Base-by-base conservation (phyloP, 2,113 vertebrate genomes). In the Alexandromys fortis region DNA sequence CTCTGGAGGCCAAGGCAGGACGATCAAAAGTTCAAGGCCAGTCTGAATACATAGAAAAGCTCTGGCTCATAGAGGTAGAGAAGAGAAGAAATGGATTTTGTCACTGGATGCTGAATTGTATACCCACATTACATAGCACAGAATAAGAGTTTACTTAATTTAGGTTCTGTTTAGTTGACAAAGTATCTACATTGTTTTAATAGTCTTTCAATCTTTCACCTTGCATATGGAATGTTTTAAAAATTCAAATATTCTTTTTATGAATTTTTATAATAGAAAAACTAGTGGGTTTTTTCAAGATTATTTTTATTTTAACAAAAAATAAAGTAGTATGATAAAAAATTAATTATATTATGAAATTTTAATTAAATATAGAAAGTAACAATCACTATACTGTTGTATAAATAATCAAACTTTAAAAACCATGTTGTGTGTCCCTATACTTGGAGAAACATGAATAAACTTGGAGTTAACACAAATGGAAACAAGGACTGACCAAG, bases 201-300 rank as follows among this genome's bases (percentile, higher is more conserved):
- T 79, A 42, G n/a, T 96, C 47, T 82, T 94, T 42, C 30, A 83
- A 38, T 86, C 81, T 92, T 92, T 92, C 28, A 42, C 73, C 81
- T 96, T 89, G 78, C 90, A 81, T 95, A 83, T 63, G 47, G 93
- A 93, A 63, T 21, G 55, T 92, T 86, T 92, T 90, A n/a, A 92
- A 95, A 78, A 85, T 28, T 49, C 42, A 89, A 19, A 87, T 93
- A 77, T 38, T 95, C 38, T 55, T 92, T 92, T 86, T 92, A 95
- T 96, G 95, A 94, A 93, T 90, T 96, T 97, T 98, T 96, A 81
- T 91, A 94, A 89, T n/a, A 73, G 78, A 95, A 88, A 55, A 82
- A 79, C 24, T 86, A 0, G n/a, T 83, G 14, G 35, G 2, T 24
- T 14, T 82, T 81, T 26, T 63, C 63, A 83, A 63, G 58, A 83